These are phyloP conservation scores for Nysson spinosus DNA, from an alignment of 2,888 invertebrate genomes.

Conservation along the genomic window DNA sequence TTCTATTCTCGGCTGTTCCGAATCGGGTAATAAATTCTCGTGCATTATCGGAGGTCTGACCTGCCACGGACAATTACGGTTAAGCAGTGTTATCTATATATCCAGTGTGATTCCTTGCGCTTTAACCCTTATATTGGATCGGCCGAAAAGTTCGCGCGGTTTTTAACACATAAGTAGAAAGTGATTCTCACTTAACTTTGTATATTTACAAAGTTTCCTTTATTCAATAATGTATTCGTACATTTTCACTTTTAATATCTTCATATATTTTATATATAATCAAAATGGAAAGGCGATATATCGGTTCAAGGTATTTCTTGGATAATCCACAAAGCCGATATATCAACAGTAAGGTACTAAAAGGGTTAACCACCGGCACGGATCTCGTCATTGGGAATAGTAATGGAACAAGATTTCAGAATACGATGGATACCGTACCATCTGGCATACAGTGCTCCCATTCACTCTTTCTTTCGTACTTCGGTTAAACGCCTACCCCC, in stretches of 20 bases:
- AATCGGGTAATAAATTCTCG: slow-evolving; percentile 31
- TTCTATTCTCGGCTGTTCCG: background rate
- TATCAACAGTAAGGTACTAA: slow-evolving; percentile 8
- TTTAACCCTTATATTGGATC: no score
- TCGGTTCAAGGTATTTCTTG: no score
- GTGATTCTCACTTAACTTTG: no score
- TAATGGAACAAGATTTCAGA: slow-evolving; percentile 38
- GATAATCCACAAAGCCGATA: no score
- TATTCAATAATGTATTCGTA: no score
- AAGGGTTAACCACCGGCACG: slow-evolving; percentile 27
- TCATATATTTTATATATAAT: no score
- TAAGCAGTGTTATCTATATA: slow-evolving; percentile 4
- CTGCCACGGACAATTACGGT: slow-evolving; percentile 1
- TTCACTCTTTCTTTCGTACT: slow-evolving; percentile 57
- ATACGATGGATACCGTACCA: slow-evolving; percentile 50
- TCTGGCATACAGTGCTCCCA: slow-evolving; percentile 66
- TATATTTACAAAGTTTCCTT: no score
- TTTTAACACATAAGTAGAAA: no score
- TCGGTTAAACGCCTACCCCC: background rate
- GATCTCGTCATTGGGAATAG: slow-evolving; percentile 54
- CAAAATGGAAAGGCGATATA: no score
- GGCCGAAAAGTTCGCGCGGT: no score
- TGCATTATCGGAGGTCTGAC: slow-evolving; percentile 35
- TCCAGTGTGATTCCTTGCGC: slow-evolving; percentile 12
- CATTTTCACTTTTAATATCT: no score